phyloP scores from a whole-genome alignment of 2,888 invertebrate genomes.

The Rhagium mordax region DNA sequence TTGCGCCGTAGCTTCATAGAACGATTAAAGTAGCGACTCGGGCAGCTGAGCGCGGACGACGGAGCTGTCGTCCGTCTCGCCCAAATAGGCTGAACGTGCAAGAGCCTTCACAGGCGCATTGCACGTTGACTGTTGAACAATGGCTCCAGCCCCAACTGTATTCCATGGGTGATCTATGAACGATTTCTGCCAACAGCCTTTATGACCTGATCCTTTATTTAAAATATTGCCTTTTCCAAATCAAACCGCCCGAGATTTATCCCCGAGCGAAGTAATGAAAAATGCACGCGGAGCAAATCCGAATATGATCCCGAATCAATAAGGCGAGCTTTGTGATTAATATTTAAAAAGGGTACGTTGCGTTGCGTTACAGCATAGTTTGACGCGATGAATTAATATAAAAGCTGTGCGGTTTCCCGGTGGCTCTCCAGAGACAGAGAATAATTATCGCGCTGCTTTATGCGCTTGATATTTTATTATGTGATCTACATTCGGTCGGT shows the following conservation, averaged over 20 bases:
- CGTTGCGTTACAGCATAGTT: not conserved
- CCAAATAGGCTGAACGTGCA: too few species aligned
- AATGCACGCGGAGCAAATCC: not conserved
- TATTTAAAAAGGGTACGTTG: not conserved
- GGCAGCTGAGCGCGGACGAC: too few species aligned
- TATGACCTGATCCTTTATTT: too few species aligned
- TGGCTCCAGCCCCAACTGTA: too few species aligned
- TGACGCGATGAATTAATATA: not conserved
- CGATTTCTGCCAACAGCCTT: too few species aligned
- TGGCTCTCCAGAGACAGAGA: not conserved
- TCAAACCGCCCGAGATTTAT: not conserved
- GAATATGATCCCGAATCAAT: not conserved
- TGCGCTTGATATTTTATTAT: not conserved
- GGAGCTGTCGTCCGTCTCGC: too few species aligned
- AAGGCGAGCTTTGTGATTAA: not conserved
- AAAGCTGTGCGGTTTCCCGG: not conserved
- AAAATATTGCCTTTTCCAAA: too few species aligned
- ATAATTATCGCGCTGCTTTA: not conserved
- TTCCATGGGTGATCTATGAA: too few species aligned
- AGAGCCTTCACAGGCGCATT: too few species aligned
- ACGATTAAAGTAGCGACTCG: too few species aligned
- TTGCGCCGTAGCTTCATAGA: too few species aligned
- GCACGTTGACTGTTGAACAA: too few species aligned
- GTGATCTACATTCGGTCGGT: not conserved
- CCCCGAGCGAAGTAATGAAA: not conserved